These are phyloP conservation scores for Neolamprologus hecqui DNA, from an alignment of 2,113 vertebrate species.

Conservation along the genomic window DNA sequence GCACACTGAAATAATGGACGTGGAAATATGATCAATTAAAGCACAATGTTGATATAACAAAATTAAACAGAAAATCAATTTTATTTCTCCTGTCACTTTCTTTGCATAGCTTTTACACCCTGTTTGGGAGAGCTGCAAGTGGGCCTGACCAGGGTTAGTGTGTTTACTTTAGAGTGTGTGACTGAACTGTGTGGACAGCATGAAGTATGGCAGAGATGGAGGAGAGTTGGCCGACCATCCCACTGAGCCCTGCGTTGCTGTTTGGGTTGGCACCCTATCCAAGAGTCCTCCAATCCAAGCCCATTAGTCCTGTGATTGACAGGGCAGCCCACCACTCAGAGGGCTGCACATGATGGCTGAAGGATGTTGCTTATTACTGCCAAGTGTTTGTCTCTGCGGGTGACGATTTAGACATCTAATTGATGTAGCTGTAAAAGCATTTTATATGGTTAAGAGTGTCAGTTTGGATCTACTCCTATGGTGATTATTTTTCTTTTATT, in stretches of 20 bases:
- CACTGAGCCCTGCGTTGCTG: constrained; percentile 51
- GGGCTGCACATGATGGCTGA: background rate
- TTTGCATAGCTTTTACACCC: background rate
- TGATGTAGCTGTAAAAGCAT: constrained; percentile 17
- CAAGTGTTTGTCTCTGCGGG: constrained; percentile 28
- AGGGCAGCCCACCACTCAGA: constrained; percentile 73
- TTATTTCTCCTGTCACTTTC: background rate
- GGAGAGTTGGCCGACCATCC: constrained; percentile 65
- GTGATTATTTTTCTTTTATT: constrained; percentile 21
- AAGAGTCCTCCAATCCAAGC: constrained; percentile 59
- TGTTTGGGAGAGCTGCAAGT: constrained; percentile 43
- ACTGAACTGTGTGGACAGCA: constrained; percentile 73
- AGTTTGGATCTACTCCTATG: background rate
- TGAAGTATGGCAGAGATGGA: constrained; percentile 68
- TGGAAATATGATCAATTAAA: background rate
- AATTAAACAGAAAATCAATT: background rate
- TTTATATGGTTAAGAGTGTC: background rate
- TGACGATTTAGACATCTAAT: constrained; percentile 27
- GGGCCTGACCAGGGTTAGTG: constrained; percentile 44
- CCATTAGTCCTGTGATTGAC: constrained; percentile 77
- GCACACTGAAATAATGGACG: background rate
- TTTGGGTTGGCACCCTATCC: constrained; percentile 74
- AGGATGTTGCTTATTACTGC: background rate
- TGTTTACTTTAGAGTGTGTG: constrained; percentile 62
- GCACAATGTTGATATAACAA: background rate